phyloP scores from a whole-genome alignment of 2,888 invertebrate genomes.

The Melieria omissa region DNA sequence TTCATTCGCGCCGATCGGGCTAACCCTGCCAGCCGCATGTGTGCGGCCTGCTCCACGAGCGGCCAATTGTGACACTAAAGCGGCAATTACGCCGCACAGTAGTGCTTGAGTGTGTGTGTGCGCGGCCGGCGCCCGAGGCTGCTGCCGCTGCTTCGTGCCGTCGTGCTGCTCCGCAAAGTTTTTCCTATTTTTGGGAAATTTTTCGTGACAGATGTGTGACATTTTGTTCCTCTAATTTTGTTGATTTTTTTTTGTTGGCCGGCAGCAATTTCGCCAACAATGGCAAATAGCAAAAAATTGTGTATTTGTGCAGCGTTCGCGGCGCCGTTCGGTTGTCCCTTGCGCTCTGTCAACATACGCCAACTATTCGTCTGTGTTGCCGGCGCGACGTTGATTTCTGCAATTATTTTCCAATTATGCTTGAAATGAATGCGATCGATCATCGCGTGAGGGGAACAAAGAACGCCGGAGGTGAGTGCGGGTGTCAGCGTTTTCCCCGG shows the following conservation, averaged over 20 bases:
- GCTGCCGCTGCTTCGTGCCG: not conserved
- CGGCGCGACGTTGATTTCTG: slow-evolving; percentile 6
- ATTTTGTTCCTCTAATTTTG: slow-evolving; percentile 5
- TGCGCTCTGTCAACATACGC: not conserved
- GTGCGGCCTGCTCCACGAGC: too few relatives aligned
- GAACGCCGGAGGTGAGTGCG: slow-evolving; percentile 1
- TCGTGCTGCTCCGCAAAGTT: slow-evolving; percentile 30
- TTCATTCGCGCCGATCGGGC: too few relatives aligned
- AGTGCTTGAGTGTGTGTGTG: slow-evolving; percentile 11
- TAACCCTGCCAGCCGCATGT: too few relatives aligned
- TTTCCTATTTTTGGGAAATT: slow-evolving; percentile 14
- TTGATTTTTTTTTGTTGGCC: slow-evolving; percentile 1
- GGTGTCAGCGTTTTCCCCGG: slow-evolving; percentile 38
- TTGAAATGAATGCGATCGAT: slow-evolving; percentile 38
- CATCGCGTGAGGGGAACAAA: slow-evolving; percentile 21
- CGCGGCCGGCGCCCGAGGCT: not conserved
- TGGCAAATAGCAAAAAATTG: not conserved
- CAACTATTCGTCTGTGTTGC: slow-evolving; percentile 6
- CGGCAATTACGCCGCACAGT: slow-evolving; percentile 36
- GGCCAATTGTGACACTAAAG: slow-evolving; percentile 37
- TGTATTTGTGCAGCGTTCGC: not conserved
- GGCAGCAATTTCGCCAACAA: not conserved
- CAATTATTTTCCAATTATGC: slow-evolving; percentile 41
- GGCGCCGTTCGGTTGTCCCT: not conserved
- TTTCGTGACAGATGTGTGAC: slow-evolving; percentile 41